Percentiles rank a stretch among this genome's conserved stretches.
Evolutionary conservation across 2,888 invertebrate genomes (phyloP).

Genomic region (Aquatica leii): DNA sequence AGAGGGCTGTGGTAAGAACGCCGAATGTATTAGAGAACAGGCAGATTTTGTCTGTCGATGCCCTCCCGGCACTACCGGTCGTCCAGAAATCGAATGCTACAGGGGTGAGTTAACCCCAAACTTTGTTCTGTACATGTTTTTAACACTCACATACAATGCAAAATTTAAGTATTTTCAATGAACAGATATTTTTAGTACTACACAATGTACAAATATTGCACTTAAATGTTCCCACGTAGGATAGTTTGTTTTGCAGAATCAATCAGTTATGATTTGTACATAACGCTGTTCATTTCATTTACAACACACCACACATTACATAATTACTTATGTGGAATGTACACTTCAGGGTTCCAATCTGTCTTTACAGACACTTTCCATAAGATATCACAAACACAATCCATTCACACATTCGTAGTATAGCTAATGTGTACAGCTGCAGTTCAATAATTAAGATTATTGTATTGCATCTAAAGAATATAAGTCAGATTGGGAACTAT

Average conservation of each 20-base stretch:
- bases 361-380: slow-evolving; percentile 56
- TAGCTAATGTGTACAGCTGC: slow-evolving; percentile 38
- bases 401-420: slow-evolving; percentile 34
- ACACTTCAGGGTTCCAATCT: slow-evolving; percentile 72
- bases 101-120: slow-evolving; percentile 63
- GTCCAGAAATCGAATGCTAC: slow-evolving; percentile 76
- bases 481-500: slow-evolving; percentile 79
- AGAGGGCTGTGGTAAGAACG: slow-evolving; percentile 83
- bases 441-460: slow-evolving; percentile 30
- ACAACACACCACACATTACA: slow-evolving; percentile 54
- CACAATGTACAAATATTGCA: slow-evolving; percentile 56
- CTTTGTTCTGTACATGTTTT: slow-evolving; percentile 31
- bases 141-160: slow-evolving; percentile 43
- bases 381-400: slow-evolving; percentile 29
- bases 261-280: slow-evolving; percentile 40
- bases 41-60: slow-evolving; percentile 85
- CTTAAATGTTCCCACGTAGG: slow-evolving; percentile 43
- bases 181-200: slow-evolving; percentile 40
- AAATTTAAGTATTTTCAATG: slow-evolving; percentile 45
- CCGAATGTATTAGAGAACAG: slow-evolving; percentile 86
- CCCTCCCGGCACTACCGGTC: slow-evolving; percentile 76
- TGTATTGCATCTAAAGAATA: slow-evolving; percentile 53
- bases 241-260: slow-evolving; percentile 8
- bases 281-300: slow-evolving; percentile 53
- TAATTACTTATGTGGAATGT: slow-evolving; percentile 66